A percentile compares a stretch with the other conserved stretches of the same genome.
These are phyloP conservation scores for Aporrectodea caliginosa DNA, from an alignment of 1,140 invertebrate species.

Conservation along the genomic window DNA sequence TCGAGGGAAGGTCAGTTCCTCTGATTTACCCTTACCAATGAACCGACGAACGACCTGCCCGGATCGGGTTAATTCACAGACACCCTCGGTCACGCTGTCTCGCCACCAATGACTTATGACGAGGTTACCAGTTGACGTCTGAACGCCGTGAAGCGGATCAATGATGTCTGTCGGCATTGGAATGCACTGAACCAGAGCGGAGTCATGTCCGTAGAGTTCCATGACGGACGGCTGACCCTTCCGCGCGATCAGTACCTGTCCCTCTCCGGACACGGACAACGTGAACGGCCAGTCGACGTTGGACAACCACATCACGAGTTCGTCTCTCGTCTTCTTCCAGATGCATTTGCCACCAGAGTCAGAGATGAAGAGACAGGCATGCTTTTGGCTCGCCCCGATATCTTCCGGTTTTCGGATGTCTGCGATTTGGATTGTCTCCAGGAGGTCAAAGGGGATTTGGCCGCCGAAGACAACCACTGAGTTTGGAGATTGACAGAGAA, in stretches of 20 bases:
- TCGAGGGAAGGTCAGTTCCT: background rate
- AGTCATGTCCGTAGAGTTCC: background rate
- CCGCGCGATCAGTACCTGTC: background rate
- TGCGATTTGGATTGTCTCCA: background rate
- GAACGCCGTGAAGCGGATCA: background rate
- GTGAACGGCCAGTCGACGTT: background rate
- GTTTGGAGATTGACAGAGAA: background rate
- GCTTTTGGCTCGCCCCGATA: background rate
- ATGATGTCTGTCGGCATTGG: background rate
- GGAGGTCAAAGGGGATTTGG: background rate
- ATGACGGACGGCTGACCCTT: background rate
- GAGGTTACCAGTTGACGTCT: background rate
- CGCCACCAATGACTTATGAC: background rate
- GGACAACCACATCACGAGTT: background rate
- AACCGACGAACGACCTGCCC: background rate
- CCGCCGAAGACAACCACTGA: background rate
- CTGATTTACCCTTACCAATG: background rate
- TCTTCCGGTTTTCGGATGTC: background rate
- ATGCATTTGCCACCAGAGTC: background rate
- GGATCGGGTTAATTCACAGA: background rate
- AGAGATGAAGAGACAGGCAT: background rate
- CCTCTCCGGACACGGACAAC: background rate
- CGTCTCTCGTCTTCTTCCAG: background rate
- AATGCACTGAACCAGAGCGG: background rate
- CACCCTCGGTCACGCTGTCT: background rate